Conservation (phyloP, 2,113 vertebrate genomes). For the Nipponia nippon region DNA sequence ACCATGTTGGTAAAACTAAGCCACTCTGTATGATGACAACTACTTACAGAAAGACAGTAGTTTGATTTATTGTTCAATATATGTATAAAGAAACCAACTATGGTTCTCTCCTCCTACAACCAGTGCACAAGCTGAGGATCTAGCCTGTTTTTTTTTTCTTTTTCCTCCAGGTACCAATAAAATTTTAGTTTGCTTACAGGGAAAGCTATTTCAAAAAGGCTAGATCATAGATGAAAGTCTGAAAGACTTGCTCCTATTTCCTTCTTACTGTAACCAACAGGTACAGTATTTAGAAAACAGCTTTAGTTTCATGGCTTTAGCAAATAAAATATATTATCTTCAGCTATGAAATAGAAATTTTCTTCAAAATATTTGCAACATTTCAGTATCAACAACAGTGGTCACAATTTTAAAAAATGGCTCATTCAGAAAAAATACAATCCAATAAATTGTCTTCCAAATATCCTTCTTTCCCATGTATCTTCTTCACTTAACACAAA, state of each 20-base stretch:
- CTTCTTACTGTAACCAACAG: neutral
- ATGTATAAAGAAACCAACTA: fast-evolving
- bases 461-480: neutral
- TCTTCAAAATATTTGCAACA: neutral
- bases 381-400: neutral
- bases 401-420: neutral
- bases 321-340: neutral
- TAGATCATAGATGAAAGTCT: neutral
- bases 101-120: neutral
- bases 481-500: neutral
- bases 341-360: neutral
- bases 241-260: neutral
- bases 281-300: neutral
- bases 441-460: neutral
- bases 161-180: neutral
- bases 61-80: neutral
- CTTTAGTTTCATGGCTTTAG: neutral
- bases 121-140: neutral
- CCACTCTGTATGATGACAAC: neutral
- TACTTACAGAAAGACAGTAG: neutral
- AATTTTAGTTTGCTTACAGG: neutral
- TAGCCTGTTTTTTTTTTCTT: neutral
- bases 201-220: neutral
- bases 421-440: neutral
- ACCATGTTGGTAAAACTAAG: neutral